phyloP scores from a whole-genome alignment of 1,140 invertebrate genomes.

The Aphelenchoides fujianensis region DNA sequence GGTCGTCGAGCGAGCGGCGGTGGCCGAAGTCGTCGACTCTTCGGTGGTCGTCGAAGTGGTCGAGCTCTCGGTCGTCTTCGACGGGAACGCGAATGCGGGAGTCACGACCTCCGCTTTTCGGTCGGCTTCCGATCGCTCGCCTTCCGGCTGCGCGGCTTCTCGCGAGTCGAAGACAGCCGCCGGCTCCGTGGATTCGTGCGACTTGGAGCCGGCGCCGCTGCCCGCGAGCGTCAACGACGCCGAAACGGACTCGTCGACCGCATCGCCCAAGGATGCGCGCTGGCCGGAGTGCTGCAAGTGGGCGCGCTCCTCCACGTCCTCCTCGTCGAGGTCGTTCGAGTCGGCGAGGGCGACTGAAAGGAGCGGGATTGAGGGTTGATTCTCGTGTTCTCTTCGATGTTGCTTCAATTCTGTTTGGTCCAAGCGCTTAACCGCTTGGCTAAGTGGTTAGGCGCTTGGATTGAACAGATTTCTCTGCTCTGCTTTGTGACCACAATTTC shows the following conservation, averaged over 20 bases:
- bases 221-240: too few species aligned
- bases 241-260: conserved; percentile 9
- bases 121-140: too few species aligned
- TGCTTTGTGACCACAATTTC: too few species aligned
- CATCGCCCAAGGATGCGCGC: too few species aligned
- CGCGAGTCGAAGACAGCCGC: neutral
- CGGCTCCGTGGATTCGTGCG: neutral
- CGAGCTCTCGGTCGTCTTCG: neutral
- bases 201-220: neutral
- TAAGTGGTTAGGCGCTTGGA: too few species aligned
- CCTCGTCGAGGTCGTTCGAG: conserved; percentile 17
- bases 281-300: too few species aligned
- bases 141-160: neutral
- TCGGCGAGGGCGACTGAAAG: conserved; percentile 8
- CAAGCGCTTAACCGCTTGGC: too few species aligned
- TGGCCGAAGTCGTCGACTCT: neutral
- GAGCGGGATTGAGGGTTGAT: too few species aligned
- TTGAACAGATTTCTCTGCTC: too few species aligned
- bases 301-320: neutral
- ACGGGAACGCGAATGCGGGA: neutral
- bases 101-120: neutral
- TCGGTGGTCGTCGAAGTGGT: neutral
- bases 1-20: neutral
- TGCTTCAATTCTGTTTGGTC: too few species aligned
- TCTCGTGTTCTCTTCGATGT: too few species aligned